Base-by-base conservation (phyloP, 2,113 vertebrate species). In the Cricetomys ansorgei region DNA sequence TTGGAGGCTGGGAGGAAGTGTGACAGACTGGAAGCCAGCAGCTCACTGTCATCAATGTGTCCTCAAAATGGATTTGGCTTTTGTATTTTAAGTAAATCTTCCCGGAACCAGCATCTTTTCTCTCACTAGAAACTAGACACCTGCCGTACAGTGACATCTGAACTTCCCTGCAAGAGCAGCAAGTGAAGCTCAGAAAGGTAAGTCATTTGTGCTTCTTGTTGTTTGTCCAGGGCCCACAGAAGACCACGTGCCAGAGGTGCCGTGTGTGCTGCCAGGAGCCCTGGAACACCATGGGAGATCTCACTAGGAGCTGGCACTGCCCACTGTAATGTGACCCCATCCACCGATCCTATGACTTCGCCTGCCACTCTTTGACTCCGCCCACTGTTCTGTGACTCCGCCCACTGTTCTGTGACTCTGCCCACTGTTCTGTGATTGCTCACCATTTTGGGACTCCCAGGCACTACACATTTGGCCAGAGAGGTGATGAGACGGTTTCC, bases 371-470 rank as follows among this genome's bases (percentile, higher is more conserved):
- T n/a, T n/a, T n/a, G n/a, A n/a, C n/a, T n/a, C n/a, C n/a, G n/a
- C 70, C 70, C 70, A 11, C 21, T 23, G 34, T 7, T 62, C 80
- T 17, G n/a, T 40, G 53, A 25, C 5, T 15, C 43, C 77, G 3
- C 11, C 65, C 3, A 5, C 11, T 7, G 11, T 29, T 13, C 0
- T 4, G 6, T 0, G 31, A 43, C 19, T 57, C 37, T 62, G 4
- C 7, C 62, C 5, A 6, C 9, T 15, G 7, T n/a, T 23, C 1
- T 4, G 7, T 1, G 23, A n/a, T n/a, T n/a, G n/a, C n/a, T n/a
- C n/a, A n/a, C n/a, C n/a, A n/a, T 15, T 48, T 29, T 65, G 23
- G 25, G 64, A 65, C 62, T 50, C 73, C 5, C 0, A 21, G 65
- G 88, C 1, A 12, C 75, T 40, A 6, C 37, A 31, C 5, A 3